phyloP scores from a whole-genome alignment of 2,113 vertebrate genomes.

The Australoheros scitulus region DNA sequence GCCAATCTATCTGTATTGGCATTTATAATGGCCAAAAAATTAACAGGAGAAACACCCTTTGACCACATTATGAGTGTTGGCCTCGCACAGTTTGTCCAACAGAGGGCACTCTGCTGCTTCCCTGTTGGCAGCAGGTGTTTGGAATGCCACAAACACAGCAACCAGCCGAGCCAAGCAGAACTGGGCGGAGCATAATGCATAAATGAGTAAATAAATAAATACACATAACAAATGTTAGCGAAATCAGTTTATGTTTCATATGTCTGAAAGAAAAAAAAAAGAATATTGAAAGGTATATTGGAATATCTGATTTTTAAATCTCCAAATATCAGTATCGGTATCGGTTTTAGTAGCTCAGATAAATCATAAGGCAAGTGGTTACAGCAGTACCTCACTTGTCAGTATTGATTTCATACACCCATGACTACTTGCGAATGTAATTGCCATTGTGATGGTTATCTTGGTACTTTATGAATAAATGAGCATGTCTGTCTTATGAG shows the following conservation, averaged over 20 bases:
- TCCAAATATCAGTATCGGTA: neutral
- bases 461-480: neutral
- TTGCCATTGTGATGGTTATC: neutral
- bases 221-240: neutral
- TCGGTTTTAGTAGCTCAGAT: slow-evolving; percentile 2
- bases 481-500: neutral
- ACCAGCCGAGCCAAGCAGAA: too few relatives aligned
- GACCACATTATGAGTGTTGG: neutral
- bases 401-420: slow-evolving; percentile 27
- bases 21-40: too few relatives aligned
- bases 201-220: neutral
- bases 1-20: too few relatives aligned
- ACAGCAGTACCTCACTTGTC: neutral
- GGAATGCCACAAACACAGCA: neutral
- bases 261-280: neutral
- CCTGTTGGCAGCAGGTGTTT: neutral
- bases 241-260: neutral
- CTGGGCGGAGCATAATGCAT: neutral
- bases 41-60: neutral
- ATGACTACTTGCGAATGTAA: neutral
- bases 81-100: neutral
- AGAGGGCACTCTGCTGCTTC: neutral
- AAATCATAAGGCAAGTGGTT: neutral
- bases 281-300: neutral
- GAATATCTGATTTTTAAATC: neutral